These are phyloP conservation scores for Montipora efflorescens DNA, from an alignment of 64 coral and sea anemone genomes.

Conservation along the genomic window DNA sequence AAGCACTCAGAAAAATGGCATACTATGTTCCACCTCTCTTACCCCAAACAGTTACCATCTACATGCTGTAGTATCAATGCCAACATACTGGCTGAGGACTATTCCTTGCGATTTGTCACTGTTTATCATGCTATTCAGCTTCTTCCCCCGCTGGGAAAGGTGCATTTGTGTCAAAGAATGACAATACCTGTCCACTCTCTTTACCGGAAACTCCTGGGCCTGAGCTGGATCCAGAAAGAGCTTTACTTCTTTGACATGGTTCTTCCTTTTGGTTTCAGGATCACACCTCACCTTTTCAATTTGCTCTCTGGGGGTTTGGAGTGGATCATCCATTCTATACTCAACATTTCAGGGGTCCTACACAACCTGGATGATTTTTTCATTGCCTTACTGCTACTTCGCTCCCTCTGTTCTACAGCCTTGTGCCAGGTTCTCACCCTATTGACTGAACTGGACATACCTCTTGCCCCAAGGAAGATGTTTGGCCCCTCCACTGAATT, in stretches of 20 bases:
- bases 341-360: not conserved
- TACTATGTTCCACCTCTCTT: constrained; percentile 28
- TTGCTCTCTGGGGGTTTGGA: constrained; percentile 19
- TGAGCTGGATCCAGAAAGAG: not conserved
- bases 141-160: not conserved
- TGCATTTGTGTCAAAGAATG: constrained; percentile 32
- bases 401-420: not conserved
- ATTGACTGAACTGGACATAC: constrained; percentile 16
- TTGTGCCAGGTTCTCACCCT: constrained; percentile 18
- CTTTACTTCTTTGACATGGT: constrained; percentile 27
- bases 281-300: not conserved
- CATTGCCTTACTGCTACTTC: not conserved
- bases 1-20: constrained; percentile 46
- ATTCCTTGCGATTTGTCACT: constrained; percentile 4
- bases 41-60: not conserved
- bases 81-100: not conserved
- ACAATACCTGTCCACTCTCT: constrained; percentile 44
- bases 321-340: constrained; percentile 9
- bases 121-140: not conserved
- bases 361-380: constrained; percentile 48
- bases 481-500: not conserved
- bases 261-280: not conserved
- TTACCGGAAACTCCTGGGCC: constrained; percentile 34
- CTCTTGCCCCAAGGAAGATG: not conserved
- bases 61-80: constrained; percentile 20